Base-by-base conservation (phyloP, 1,140 invertebrate genomes). In the Acromyrmex echinatior region DNA sequence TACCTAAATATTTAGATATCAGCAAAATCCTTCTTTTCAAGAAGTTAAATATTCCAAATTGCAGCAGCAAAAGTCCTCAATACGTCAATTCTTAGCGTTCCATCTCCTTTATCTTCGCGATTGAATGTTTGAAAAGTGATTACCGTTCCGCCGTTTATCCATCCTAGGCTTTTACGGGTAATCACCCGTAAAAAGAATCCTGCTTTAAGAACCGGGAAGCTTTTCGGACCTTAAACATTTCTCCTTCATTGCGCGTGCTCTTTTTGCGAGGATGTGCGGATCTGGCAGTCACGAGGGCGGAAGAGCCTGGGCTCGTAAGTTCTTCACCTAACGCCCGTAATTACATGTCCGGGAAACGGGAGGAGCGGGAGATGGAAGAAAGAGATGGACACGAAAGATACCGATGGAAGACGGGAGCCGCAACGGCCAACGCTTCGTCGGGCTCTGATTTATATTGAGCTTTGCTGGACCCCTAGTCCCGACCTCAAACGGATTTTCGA, bases 401-500 rank as follows among this genome's bases (percentile, higher is more conserved):
- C 45, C 66, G 66, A 35, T 70, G 56, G 58, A 51, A 63, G 66
- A 56, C 39, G 73, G 39, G 70, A 39, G 70, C 28, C 68, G 68
- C 81, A 74, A 86, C 66, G 60, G 60, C 82, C 18, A 49, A n/a
- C 51, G 58, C 51, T 45, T 49, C 56, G 63, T 51, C 51, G 86
- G 56, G 60, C 79, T 76, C 90, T 88, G 90, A 91, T 91, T 91
- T 91, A 91, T 91, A 90, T 91, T 66, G 90, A 87, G 86, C 86
- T 89, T 89, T 63, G 63, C 73, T 35, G 86, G 74, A 86, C 6
- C 79, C 53, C 35, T 62, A 16, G 35, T 58, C 49, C 28, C 78
- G 85, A 90, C 85, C 86, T 84, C 86, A 60, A 56, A 71, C 56
- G 62, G 71, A 74, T 82, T 91, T 84, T 91, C 60, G 73, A n/a